Evolutionary conservation across 2,888 invertebrate species (phyloP), one percentile per base, ranked within the genome.

Genomic region (Timema podura): DNA sequence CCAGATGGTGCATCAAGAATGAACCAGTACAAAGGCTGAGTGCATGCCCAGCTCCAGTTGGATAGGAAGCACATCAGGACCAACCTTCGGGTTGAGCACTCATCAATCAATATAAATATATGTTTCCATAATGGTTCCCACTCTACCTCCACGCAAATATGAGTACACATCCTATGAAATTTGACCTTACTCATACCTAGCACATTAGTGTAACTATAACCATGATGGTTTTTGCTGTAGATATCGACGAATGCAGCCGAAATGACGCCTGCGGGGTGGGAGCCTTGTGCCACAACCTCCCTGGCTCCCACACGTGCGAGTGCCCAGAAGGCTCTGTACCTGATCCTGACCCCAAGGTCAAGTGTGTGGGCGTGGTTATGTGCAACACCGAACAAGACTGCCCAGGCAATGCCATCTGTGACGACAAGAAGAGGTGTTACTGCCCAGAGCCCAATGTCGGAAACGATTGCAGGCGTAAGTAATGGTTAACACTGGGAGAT

Each of bases 401-500:
- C 81, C 94, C 95, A 46, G 95, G 95, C 76, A 95, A 96, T 83
- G 90, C 95, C 6, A 83, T 94, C 75, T 96, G 96, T 78, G 92
- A 94, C 78, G 79, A 83, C 8, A 87, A 89, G 74, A 88, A 89
- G 71, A 87, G 91, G 77, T 96, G 96, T 79, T 80, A 93, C 51
- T 96, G 96, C 77, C 95, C 95, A 5, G 93, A 93, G 77, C 96
- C 96, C 0, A 95, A 95, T 79, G 85, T 93, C 76, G 96, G 95
- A 76, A 93, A 94, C 76, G 93, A 95, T 78, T 96, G 96, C 77
- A 88, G 95, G 81, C 95, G 93, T 93, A 86, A 88, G 91, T 86
- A 76, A n/a, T 57, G n/a, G 6, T 57, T n/a, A 47, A 10, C 61
- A n/a, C 9, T 65, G 47, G 16, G 10, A 30, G 30, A 6, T 64